Evolutionary conservation across 2,888 invertebrate species (phyloP).

Genomic region (Pteria penguin): DNA sequence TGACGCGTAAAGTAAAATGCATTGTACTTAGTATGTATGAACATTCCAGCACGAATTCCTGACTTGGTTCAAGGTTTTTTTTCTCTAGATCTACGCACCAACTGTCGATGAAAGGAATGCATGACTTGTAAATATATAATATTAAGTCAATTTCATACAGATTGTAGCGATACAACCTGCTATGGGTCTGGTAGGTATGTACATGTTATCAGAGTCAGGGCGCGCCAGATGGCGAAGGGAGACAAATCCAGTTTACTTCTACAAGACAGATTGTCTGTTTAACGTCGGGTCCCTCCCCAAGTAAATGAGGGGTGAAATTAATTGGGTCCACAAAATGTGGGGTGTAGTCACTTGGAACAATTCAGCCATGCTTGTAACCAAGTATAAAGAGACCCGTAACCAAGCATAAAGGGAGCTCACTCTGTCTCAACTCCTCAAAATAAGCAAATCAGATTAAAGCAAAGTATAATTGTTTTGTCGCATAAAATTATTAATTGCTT

Average conservation of each 20-base stretch:
- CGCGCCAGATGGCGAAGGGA: too few species aligned
- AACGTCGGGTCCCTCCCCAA: constrained; percentile 31
- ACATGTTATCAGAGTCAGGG: too few species aligned
- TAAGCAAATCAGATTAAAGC: constrained; percentile 25
- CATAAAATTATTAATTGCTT: constrained; percentile 37
- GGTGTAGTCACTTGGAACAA: constrained; percentile 22
- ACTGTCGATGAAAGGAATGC: too few species aligned
- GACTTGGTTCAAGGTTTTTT: too few species aligned
- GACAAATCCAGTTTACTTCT: not conserved
- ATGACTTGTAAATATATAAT: too few species aligned
- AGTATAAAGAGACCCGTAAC: constrained; percentile 28
- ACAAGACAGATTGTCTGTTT: constrained; percentile 40
- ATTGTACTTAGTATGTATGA: too few species aligned
- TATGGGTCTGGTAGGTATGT: too few species aligned
- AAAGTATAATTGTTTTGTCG: constrained; percentile 25
- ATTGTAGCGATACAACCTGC: too few species aligned
- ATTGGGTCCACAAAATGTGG: constrained; percentile 35
- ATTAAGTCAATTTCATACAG: too few species aligned
- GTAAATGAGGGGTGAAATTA: constrained; percentile 42
- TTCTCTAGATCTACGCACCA: too few species aligned
- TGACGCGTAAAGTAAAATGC: too few species aligned
- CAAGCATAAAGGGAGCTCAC: constrained; percentile 35
- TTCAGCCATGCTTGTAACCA: constrained; percentile 15
- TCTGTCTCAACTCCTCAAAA: not conserved
- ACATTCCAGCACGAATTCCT: too few species aligned